Evolutionary conservation across 2,113 vertebrate species (phyloP).

Genomic region (Mionectes macconnelli): DNA sequence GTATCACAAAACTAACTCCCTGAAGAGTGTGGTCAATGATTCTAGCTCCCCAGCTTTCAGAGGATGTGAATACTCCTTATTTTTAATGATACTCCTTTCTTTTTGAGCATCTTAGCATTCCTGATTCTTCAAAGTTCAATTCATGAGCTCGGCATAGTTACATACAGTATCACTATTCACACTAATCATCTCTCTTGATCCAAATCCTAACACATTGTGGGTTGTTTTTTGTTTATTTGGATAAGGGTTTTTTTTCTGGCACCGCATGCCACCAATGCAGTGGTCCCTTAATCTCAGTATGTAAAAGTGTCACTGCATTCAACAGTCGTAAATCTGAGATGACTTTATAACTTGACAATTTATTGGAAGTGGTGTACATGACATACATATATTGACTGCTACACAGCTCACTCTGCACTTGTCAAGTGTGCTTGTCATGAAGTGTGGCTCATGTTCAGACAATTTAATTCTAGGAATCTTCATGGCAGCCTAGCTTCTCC

Average conservation of each 20-base stretch:
- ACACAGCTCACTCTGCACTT: background rate
- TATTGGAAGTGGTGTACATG: background rate
- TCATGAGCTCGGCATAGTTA: background rate
- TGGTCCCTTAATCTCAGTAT: background rate
- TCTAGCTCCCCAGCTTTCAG: background rate
- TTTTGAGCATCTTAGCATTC: background rate
- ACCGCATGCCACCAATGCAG: background rate
- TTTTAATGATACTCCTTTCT: background rate
- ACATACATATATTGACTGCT: background rate
- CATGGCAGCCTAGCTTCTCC: background rate
- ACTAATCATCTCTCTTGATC: background rate
- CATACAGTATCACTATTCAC: rapidly evolving
- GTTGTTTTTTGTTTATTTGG: background rate
- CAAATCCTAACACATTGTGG: background rate
- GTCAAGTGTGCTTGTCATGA: background rate
- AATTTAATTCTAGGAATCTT: background rate
- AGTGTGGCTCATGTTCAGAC: background rate
- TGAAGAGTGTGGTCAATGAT: background rate
- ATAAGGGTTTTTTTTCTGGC: background rate
- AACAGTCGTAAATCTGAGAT: background rate
- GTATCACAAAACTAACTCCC: background rate
- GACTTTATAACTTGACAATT: background rate
- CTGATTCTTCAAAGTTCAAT: background rate
- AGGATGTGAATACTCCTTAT: background rate
- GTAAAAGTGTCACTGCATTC: background rate